Evolutionary conservation across 2,797 vertebrate genomes (phyloP).

Genomic region (Distichodus sexfasciatus): DNA sequence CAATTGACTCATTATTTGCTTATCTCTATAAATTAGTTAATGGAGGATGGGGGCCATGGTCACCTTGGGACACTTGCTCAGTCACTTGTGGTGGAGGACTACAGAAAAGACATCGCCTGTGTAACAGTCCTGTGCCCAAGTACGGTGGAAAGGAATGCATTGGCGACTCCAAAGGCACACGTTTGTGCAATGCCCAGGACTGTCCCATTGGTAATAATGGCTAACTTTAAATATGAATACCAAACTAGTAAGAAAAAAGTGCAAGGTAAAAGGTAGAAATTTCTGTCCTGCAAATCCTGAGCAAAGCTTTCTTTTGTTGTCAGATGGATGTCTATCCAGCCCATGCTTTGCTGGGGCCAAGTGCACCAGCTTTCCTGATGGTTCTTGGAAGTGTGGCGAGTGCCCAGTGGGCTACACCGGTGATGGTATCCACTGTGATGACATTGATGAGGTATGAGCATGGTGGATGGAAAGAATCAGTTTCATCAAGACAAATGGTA

Average conservation of each 20-base stretch:
- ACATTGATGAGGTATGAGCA: constrained; percentile 84
- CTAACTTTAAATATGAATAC: not conserved
- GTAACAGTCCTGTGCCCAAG: constrained; percentile 88
- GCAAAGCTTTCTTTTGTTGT: constrained; percentile 27
- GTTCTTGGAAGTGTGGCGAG: constrained; percentile 89
- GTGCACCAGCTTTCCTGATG: constrained; percentile 90
- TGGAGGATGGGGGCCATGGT: constrained; percentile 97
- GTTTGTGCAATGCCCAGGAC: constrained; percentile 88
- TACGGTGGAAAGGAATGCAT: constrained; percentile 91
- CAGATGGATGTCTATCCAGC: constrained; percentile 96
- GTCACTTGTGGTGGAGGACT: constrained; percentile 92
- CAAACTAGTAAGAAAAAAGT: not conserved
- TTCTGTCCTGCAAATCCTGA: not conserved
- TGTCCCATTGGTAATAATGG: constrained; percentile 87
- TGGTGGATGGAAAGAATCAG: not conserved
- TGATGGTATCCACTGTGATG: constrained; percentile 86
- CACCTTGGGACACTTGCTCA: constrained; percentile 90
- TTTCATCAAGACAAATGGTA: not conserved
- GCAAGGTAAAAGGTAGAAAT: not conserved
- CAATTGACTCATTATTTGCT: not conserved
- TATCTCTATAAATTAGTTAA: constrained; percentile 74
- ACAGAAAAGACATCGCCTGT: constrained; percentile 86
- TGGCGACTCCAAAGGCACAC: constrained; percentile 78
- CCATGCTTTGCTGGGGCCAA: constrained; percentile 89
- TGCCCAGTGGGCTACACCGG: constrained; percentile 90